Base-by-base conservation (phyloP, 2,797 vertebrate genomes). In the Hapalemur alaotrensis region DNA sequence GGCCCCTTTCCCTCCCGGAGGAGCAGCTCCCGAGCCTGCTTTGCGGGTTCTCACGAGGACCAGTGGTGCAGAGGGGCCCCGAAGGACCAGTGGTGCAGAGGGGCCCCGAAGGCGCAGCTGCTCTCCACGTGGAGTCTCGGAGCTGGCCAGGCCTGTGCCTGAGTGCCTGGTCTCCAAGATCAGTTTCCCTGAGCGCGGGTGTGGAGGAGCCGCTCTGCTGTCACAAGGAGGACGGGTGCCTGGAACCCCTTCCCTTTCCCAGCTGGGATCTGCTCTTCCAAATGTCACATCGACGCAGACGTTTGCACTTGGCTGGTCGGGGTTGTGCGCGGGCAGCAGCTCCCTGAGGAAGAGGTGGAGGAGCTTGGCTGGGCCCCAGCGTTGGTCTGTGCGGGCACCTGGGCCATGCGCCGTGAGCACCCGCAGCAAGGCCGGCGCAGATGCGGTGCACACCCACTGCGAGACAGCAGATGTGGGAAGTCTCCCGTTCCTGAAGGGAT, bases 71-170 rank as follows among this genome's bases (percentile, higher is more conserved):
- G 46, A 30, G 50, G 20, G 1, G 23, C 57, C 2, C 25, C 0
- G n/a, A 4, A 1, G 0, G 2, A 9, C 15, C 10, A 30, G n/a
- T 7, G 17, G 11, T 7, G 13, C 80, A 35, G 46, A 30, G 50
- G 20, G 1, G 23, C 57, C 2, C 25, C 0, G n/a, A 4, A 1
- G 0, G 2, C 46, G 38, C 3, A 9, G 73, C 59, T 32, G 28
- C 52, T 67, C 11, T 18, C 18, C 46, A 0, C 22, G 22, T 10
- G 32, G 28, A 30, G 59, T 63, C 59, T 6, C 25, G 12, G 59
- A 63, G 23, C 59, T 32, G 28, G 59, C 28, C 28, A 63, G 28
- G 25, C 28, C 25, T 30, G 13, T 23, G 30, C 81, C 61, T 20
- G 6, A 13, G 65, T 6, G 12, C 18, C 59, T 2, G 5, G 32